A percentile compares a stretch with the other conserved stretches of the same genome.
Evolutionary conservation across 1,140 invertebrate genomes (phyloP).

Genomic region (Laupala kohalensis): DNA sequence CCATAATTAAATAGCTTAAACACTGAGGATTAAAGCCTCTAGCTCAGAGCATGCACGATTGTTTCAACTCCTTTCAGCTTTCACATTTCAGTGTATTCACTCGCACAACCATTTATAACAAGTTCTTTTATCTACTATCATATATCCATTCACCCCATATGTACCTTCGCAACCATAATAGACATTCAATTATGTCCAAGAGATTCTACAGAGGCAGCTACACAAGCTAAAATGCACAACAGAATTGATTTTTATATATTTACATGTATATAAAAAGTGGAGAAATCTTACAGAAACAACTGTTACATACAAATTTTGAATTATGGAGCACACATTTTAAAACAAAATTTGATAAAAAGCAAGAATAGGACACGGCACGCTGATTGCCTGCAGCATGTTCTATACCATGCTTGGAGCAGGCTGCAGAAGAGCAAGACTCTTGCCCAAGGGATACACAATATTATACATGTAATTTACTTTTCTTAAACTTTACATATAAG

Average conservation of each 20-base stretch:
- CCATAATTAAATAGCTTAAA: too few species aligned
- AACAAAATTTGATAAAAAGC: background rate
- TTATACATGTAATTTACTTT: conserved; percentile 6
- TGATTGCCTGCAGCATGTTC: background rate
- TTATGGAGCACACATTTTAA: conserved; percentile 1
- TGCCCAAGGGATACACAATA: conserved; percentile 6
- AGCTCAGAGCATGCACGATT: too few species aligned
- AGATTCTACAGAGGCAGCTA: background rate
- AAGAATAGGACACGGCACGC: conserved; percentile 3
- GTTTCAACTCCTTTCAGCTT: too few species aligned
- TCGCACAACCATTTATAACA: too few species aligned
- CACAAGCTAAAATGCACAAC: background rate
- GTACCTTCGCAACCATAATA: background rate
- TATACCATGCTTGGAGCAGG: background rate
- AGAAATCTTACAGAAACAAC: background rate
- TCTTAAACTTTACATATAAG: conserved; percentile 9
- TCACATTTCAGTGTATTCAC: too few species aligned
- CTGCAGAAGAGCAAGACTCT: background rate
- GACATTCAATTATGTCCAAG: background rate
- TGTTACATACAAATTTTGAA: conserved; percentile 4
- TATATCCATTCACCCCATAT: background rate
- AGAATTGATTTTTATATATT: background rate
- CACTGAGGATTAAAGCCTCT: too few species aligned
- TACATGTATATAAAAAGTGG: background rate
- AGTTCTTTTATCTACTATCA: too few species aligned